Percentiles rank a stretch among this genome's conserved stretches.
phyloP scores from a whole-genome alignment of 1,140 invertebrate species.

The Drosophila triauraria region DNA sequence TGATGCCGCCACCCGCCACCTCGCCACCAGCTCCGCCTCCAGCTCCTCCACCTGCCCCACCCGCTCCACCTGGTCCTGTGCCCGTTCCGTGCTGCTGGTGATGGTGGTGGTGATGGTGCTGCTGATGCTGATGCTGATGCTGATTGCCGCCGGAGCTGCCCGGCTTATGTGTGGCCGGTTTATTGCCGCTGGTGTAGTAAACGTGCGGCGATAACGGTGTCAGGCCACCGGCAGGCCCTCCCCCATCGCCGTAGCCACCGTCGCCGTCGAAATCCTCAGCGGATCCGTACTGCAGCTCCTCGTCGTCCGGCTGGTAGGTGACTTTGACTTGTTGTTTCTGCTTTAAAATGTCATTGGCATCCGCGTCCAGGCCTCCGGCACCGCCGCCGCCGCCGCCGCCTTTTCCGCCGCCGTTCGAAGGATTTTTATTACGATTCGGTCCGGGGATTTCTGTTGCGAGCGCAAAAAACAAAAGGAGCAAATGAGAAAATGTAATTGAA shows the following conservation, averaged over 20 bases:
- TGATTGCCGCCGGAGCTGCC: slow-evolving; percentile 49
- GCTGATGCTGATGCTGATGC: slow-evolving; percentile 70
- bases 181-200: slow-evolving; percentile 79
- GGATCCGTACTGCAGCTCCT: slow-evolving; percentile 81
- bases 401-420: slow-evolving; percentile 64
- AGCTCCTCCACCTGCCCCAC: slow-evolving; percentile 21
- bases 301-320: slow-evolving; percentile 84
- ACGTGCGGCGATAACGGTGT: slow-evolving; percentile 80
- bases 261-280: slow-evolving; percentile 83
- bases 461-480: slow-evolving; percentile 51
- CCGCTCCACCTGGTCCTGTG: slow-evolving; percentile 6
- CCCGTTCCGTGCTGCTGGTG: slow-evolving; percentile 47
- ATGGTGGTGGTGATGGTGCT: slow-evolving; percentile 68
- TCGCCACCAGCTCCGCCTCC: slow-evolving; percentile 9
- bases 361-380: slow-evolving; percentile 64
- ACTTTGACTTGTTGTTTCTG: slow-evolving; percentile 85
- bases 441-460: slow-evolving; percentile 86
- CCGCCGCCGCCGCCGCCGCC: slow-evolving; percentile 31
- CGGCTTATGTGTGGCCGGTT: slow-evolving; percentile 78
- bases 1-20: slow-evolving; percentile 43
- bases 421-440: slow-evolving; percentile 85
- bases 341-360: slow-evolving; percentile 85
- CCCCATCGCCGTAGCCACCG: slow-evolving; percentile 65
- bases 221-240: slow-evolving; percentile 61
- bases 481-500: slow-evolving; percentile 73